Conservation (phyloP, 2,888 invertebrate species). For the Ophioninae sp. region DNA sequence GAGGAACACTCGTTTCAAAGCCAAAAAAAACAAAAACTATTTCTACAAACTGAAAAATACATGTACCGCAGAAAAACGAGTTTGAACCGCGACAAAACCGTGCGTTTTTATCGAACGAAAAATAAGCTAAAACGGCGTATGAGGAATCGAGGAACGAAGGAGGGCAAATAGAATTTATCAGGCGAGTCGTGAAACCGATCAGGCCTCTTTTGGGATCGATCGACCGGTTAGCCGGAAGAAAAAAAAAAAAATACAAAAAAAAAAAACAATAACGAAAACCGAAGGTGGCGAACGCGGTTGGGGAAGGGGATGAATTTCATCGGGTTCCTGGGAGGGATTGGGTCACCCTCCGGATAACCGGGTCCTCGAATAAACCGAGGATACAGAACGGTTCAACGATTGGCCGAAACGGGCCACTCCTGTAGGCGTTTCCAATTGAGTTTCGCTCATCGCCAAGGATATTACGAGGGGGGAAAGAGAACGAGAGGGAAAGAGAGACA, state of each 20-base stretch:
- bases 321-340: constrained; percentile 56
- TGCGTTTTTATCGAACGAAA: no score
- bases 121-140: no score
- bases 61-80: no score
- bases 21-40: no score
- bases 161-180: no score
- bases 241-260: constrained; percentile 43
- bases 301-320: constrained; percentile 51
- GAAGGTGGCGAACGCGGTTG: no score
- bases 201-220: not conserved
- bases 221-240: constrained; percentile 44
- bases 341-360: constrained; percentile 67
- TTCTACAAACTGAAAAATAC: no score
- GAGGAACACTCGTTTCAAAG: no score
- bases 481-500: constrained; percentile 4
- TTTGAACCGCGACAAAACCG: no score
- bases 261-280: not conserved
- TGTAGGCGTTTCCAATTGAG: constrained; percentile 70
- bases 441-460: constrained; percentile 8
- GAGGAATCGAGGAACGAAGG: no score
- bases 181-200: no score
- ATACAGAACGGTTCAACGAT: constrained; percentile 62
- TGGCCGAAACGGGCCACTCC: constrained; percentile 75
- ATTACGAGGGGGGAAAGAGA: constrained; percentile 3
- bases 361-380: constrained; percentile 21